These are phyloP conservation scores for Anolis sagrei DNA, from an alignment of 2,113 vertebrate species.

Conservation along the genomic window DNA sequence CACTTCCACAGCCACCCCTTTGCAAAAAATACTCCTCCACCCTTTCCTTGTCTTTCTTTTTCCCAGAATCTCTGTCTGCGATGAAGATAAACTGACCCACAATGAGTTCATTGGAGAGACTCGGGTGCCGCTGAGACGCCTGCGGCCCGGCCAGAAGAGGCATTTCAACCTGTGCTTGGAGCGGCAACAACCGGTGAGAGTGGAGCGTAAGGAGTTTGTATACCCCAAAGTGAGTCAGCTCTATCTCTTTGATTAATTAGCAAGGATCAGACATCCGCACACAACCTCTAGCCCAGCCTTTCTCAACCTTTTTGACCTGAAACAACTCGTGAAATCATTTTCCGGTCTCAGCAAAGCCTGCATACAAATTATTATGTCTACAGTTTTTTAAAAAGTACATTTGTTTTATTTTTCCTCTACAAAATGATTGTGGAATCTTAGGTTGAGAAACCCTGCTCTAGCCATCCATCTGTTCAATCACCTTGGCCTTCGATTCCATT, in stretches of 20 bases:
- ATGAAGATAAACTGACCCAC: constrained; percentile 90
- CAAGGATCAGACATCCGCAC: not conserved
- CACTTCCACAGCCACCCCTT: not conserved
- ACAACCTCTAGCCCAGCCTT: not conserved
- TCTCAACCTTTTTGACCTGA: too few relatives aligned
- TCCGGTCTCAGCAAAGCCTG: too few relatives aligned
- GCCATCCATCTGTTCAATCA: not conserved
- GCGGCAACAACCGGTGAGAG: constrained; percentile 81
- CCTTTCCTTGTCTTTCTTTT: not conserved
- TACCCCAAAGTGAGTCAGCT: not conserved
- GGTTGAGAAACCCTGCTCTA: not conserved
- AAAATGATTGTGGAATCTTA: too few relatives aligned
- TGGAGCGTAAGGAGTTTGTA: not conserved
- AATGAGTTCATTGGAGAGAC: constrained; percentile 91
- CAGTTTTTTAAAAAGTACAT: too few relatives aligned
- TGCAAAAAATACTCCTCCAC: not conserved
- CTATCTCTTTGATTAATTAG: constrained; percentile 1
- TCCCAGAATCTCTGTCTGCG: constrained; percentile 87
- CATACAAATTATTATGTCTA: too few relatives aligned
- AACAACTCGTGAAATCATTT: too few relatives aligned
- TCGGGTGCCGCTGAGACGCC: constrained; percentile 82
- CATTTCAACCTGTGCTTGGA: constrained; percentile 89
- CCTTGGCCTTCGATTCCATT: not conserved
- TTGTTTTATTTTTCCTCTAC: too few relatives aligned
- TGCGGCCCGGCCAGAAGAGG: constrained; percentile 84